A percentile compares a stretch with the other conserved stretches of the same genome.
These are phyloP conservation scores for Pelobates cultripes DNA, from an alignment of 2,797 vertebrate species.

Conservation along the genomic window DNA sequence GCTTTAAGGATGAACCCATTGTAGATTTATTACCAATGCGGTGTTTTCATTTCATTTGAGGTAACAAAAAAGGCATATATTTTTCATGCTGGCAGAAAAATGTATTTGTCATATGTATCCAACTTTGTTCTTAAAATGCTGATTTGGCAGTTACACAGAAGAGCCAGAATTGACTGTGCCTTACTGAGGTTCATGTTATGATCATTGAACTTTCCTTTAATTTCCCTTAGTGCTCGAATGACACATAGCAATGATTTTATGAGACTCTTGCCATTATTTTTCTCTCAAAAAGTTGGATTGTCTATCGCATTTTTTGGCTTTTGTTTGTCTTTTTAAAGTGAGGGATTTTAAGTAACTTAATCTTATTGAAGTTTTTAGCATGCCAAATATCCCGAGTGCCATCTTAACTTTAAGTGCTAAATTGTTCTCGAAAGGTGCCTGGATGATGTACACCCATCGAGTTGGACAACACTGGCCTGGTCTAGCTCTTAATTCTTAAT, in stretches of 20 bases:
- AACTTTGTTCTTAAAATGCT: slow-evolving; percentile 29
- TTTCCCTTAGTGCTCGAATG: not conserved
- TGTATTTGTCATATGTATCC: slow-evolving; percentile 13
- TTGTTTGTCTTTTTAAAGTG: no score
- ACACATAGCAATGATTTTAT: not conserved
- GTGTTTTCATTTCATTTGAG: slow-evolving; percentile 51
- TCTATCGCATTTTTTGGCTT: no score
- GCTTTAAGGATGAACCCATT: slow-evolving; percentile 29
- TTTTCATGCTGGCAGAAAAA: slow-evolving; percentile 29
- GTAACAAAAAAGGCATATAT: slow-evolving; percentile 44
- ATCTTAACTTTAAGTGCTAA: no score
- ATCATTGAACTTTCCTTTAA: slow-evolving; percentile 3
- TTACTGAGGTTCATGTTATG: not conserved
- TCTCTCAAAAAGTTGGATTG: no score
- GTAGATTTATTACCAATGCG: slow-evolving; percentile 41
- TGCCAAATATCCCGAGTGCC: no score
- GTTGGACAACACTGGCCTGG: no score
- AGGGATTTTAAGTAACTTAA: no score
- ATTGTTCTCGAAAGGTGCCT: no score
- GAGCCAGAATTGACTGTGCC: slow-evolving; percentile 10
- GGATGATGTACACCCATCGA: no score
- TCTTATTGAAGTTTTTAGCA: no score
- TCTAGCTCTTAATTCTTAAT: no score
- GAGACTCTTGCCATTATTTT: not conserved
- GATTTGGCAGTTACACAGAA: slow-evolving; percentile 10